Percentiles rank a stretch among this genome's conserved stretches.
Conservation (phyloP, 1,140 invertebrate genomes). For the Holcopasites calliopsidis region DNA sequence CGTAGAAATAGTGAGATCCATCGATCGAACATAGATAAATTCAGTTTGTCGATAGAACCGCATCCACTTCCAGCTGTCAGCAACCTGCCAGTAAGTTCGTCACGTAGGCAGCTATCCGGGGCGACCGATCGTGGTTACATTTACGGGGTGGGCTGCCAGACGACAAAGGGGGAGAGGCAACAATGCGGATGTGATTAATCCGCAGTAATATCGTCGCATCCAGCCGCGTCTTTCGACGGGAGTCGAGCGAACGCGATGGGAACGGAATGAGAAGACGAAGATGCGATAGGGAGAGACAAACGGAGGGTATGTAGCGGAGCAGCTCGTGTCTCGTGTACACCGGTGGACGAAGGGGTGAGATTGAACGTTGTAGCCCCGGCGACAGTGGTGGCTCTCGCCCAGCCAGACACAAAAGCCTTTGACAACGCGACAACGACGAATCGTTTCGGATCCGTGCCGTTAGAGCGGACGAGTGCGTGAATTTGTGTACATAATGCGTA, state of each 20-base stretch:
- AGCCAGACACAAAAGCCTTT: constrained; percentile 44
- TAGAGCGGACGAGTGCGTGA: constrained; percentile 9
- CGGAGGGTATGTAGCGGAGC: background rate
- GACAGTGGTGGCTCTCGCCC: background rate
- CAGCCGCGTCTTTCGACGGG: constrained; percentile 30
- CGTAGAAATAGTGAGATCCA: too few species aligned
- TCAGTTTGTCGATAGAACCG: too few species aligned
- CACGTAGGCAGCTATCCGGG: constrained; percentile 1
- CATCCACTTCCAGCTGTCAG: background rate
- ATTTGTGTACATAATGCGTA: constrained; percentile 38
- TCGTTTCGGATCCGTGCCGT: constrained; percentile 30
- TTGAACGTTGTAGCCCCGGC: background rate
- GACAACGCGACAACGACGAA: constrained; percentile 25
- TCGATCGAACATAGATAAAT: too few species aligned
- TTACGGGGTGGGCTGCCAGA: constrained; percentile 20
- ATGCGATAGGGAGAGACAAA: background rate
- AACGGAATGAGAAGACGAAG: constrained; percentile 11
- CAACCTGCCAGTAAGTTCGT: background rate
- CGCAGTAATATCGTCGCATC: constrained; percentile 44
- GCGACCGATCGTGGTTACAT: constrained; percentile 46
- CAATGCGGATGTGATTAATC: constrained; percentile 57
- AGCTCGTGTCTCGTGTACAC: too few species aligned
- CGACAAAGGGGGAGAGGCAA: constrained; percentile 30
- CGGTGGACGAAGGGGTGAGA: constrained; percentile 12
- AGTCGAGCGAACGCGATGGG: background rate